phyloP scores from a whole-genome alignment of 2,113 vertebrate species.

The Clupea harengus region DNA sequence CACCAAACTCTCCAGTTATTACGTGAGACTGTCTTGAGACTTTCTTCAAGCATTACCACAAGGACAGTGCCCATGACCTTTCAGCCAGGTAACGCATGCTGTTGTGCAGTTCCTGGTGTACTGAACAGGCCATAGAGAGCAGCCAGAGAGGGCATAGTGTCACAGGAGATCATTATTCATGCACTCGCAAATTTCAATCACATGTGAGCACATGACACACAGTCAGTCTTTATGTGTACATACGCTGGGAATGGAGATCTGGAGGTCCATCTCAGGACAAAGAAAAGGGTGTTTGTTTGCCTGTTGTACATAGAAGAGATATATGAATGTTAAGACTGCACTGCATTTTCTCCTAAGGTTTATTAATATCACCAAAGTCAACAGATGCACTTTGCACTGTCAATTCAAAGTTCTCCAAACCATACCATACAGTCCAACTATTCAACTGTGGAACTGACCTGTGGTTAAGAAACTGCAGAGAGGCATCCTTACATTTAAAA shows the following conservation, averaged over 20 bases:
- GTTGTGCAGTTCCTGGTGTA: neutral
- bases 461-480: neutral
- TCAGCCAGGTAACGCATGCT: neutral
- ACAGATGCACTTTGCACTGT: neutral
- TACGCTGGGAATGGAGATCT: neutral
- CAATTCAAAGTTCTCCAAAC: neutral
- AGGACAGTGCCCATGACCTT: neutral
- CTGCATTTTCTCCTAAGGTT: neutral
- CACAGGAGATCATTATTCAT: slow-evolving; percentile 1
- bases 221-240: neutral
- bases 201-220: slow-evolving; percentile 10
- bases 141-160: neutral
- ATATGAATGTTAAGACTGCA: neutral
- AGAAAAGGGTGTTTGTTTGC: neutral
- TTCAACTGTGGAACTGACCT: neutral
- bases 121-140: neutral
- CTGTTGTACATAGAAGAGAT: neutral
- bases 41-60: neutral
- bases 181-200: neutral
- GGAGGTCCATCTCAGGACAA: neutral
- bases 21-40: neutral
- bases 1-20: neutral
- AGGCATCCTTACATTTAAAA: neutral
- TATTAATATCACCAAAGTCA: neutral
- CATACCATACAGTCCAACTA: neutral